A percentile compares a stretch with the other conserved stretches of the same genome.
Evolutionary conservation across 2,888 invertebrate genomes (phyloP).

Genomic region (Mesochorus sp.): DNA sequence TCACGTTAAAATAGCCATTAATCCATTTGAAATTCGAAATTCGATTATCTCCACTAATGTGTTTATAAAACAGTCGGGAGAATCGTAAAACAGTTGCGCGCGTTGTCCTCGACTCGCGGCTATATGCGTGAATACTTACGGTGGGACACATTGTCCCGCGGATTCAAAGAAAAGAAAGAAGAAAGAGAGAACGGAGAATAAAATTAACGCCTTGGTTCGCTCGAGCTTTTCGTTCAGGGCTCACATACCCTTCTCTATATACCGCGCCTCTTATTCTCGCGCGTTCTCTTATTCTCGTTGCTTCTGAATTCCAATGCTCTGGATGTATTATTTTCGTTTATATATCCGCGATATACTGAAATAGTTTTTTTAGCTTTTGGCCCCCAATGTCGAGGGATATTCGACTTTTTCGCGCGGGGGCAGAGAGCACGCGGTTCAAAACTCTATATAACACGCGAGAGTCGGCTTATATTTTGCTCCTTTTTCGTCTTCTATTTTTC

Average conservation of each 20-base stretch:
- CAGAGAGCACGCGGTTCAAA: slow-evolving; percentile 39
- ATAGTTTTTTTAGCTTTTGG: slow-evolving; percentile 71
- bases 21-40: slow-evolving; percentile 47
- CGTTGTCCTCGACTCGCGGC: neutral
- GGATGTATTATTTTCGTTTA: slow-evolving; percentile 61
- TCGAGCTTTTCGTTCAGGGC: slow-evolving; percentile 53
- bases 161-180: slow-evolving; percentile 4
- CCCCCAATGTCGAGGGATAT: slow-evolving; percentile 34
- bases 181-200: neutral
- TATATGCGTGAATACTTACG: neutral
- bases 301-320: slow-evolving; percentile 70
- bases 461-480: slow-evolving; percentile 4
- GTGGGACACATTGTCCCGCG: slow-evolving; percentile 3
- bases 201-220: slow-evolving; percentile 14
- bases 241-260: slow-evolving; percentile 41
- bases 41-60: slow-evolving; percentile 59
- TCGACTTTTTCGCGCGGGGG: slow-evolving; percentile 56
- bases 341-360: slow-evolving; percentile 71
- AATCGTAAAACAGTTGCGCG: slow-evolving; percentile 1
- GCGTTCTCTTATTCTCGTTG: neutral
- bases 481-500: slow-evolving; percentile 31
- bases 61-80: slow-evolving; percentile 58
- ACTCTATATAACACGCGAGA: slow-evolving; percentile 7
- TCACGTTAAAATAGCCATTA: slow-evolving; percentile 60
- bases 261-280: neutral